Percentiles rank a stretch among this genome's conserved stretches.
Evolutionary conservation across 2,888 invertebrate species (phyloP).

Genomic region (Ophion slaviceki): DNA sequence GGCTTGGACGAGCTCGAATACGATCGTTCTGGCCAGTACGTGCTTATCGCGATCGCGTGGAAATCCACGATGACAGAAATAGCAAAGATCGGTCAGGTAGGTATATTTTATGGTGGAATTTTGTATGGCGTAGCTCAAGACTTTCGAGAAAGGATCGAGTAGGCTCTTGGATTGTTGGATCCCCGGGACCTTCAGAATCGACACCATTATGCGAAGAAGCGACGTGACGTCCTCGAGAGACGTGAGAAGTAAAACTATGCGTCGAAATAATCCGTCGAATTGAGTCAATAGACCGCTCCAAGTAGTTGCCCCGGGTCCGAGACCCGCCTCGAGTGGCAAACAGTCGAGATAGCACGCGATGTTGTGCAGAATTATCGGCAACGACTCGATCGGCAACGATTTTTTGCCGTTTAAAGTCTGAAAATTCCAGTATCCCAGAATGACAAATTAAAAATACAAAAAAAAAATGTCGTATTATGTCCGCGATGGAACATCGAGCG

Average conservation of each 20-base stretch:
- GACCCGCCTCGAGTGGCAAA: constrained; percentile 92
- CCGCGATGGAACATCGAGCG: too few species aligned
- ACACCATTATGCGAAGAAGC: constrained; percentile 90
- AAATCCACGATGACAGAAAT: constrained; percentile 95
- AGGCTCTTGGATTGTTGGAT: constrained; percentile 93
- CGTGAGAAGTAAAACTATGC: constrained; percentile 89
- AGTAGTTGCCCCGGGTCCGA: constrained; percentile 88
- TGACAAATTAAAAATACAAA: not conserved
- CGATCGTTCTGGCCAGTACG: constrained; percentile 94
- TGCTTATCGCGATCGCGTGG: constrained; percentile 96
- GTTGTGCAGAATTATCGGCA: constrained; percentile 94
- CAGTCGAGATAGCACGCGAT: constrained; percentile 97
- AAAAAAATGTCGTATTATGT: too few species aligned
- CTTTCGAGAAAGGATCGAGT: constrained; percentile 97
- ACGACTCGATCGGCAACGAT: constrained; percentile 88
- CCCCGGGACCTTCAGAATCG: constrained; percentile 92
- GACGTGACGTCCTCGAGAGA: constrained; percentile 89
- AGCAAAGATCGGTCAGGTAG: constrained; percentile 94
- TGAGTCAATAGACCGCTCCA: constrained; percentile 94
- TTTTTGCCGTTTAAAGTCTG: constrained; percentile 92
- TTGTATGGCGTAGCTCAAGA: constrained; percentile 96
- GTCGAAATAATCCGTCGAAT: constrained; percentile 94
- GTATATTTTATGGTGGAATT: constrained; percentile 92
- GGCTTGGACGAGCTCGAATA: constrained; percentile 97
- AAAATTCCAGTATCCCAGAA: not conserved